These are phyloP conservation scores for Sebastes nivosus DNA, from an alignment of 2,797 vertebrate species.

Conservation along the genomic window DNA sequence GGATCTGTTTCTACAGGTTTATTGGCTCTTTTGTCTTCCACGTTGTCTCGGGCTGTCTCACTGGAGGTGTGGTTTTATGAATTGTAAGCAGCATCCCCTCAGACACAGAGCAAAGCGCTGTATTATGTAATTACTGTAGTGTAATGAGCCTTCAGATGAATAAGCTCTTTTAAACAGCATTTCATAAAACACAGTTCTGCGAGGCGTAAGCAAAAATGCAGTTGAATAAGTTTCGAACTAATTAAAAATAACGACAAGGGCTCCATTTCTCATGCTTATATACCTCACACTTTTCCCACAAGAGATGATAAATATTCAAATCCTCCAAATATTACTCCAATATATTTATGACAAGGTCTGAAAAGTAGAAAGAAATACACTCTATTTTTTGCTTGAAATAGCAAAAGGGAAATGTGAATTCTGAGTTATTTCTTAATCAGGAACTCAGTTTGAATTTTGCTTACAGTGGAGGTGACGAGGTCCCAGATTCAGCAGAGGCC, in stretches of 20 bases:
- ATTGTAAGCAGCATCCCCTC: slow-evolving; percentile 48
- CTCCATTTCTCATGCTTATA: slow-evolving; percentile 10
- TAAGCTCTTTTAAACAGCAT: slow-evolving; percentile 12
- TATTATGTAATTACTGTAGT: slow-evolving; percentile 25
- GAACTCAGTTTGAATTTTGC: slow-evolving; percentile 17
- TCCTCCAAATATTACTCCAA: slow-evolving; percentile 14
- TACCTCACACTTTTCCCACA: neutral
- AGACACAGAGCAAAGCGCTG: slow-evolving; percentile 46
- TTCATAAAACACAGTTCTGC: slow-evolving; percentile 4
- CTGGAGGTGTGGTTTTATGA: slow-evolving; percentile 40
- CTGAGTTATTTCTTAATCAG: slow-evolving; percentile 18
- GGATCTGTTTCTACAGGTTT: slow-evolving; percentile 44
- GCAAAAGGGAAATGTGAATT: neutral
- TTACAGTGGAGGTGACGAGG: slow-evolving; percentile 29
- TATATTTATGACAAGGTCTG: slow-evolving; percentile 2
- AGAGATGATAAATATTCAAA: slow-evolving; percentile 4
- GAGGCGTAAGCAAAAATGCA: slow-evolving; percentile 13
- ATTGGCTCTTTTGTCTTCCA: slow-evolving; percentile 65
- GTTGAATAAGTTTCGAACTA: neutral
- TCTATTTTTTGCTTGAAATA: slow-evolving; percentile 20
- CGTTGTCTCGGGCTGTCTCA: slow-evolving; percentile 33
- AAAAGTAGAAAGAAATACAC: neutral
- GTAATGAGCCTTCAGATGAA: slow-evolving; percentile 44
- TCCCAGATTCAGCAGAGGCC: slow-evolving; percentile 35
- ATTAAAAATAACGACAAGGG: slow-evolving; percentile 23